Evolutionary conservation across 1,140 invertebrate species (phyloP).

Genomic region (Lethocerus indicus): DNA sequence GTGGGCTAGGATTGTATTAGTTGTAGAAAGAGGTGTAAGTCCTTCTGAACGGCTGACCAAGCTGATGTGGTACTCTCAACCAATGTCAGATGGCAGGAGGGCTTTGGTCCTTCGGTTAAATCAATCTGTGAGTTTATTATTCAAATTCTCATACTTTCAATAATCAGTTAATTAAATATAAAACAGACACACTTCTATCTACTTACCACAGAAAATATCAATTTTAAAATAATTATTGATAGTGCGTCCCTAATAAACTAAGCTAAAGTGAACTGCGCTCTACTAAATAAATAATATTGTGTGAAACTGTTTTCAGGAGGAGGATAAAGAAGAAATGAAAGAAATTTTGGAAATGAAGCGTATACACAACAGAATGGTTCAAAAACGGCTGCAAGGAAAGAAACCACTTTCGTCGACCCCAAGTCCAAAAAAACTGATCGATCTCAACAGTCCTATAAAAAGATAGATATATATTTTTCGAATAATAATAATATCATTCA

Average conservation of each 20-base stretch:
- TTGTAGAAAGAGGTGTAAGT: slow-evolving; percentile 87
- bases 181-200: neutral
- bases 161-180: neutral
- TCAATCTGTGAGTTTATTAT: slow-evolving; percentile 45
- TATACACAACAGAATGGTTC: slow-evolving; percentile 55
- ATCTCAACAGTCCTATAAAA: slow-evolving; percentile 1
- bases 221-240: neutral
- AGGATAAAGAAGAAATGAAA: slow-evolving; percentile 85
- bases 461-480: too few species aligned
- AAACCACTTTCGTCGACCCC: slow-evolving; percentile 8
- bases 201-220: neutral
- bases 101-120: slow-evolving; percentile 72
- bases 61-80: slow-evolving; percentile 82
- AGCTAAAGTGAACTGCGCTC: too few species aligned
- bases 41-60: slow-evolving; percentile 70
- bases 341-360: slow-evolving; percentile 82
- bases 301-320: slow-evolving; percentile 52
- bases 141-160: neutral
- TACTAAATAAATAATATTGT: too few species aligned
- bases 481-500: too few species aligned
- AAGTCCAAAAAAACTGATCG: slow-evolving; percentile 11
- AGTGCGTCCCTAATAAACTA: too few species aligned
- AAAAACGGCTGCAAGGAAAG: slow-evolving; percentile 35
- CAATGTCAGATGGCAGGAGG: slow-evolving; percentile 78
- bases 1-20: slow-evolving; percentile 95